Evolutionary conservation across 2,888 invertebrate genomes (phyloP).

Genomic region (Portevinia maculata): DNA sequence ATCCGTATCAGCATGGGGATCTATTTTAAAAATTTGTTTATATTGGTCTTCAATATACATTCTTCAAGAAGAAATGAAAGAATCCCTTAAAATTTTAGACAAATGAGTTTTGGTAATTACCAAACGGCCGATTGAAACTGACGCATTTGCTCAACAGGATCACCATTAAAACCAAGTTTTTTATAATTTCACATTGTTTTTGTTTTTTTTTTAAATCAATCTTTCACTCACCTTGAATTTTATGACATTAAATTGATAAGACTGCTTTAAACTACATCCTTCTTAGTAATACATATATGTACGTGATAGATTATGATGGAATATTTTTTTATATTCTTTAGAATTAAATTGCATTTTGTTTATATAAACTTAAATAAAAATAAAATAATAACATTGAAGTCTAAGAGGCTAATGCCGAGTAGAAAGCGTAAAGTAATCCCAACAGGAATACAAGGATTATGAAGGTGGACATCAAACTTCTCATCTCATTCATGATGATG

Average conservation of each 20-base stretch:
- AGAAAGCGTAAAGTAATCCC: conserved; percentile 87
- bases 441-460: conserved; percentile 87
- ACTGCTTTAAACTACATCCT: conserved; percentile 45
- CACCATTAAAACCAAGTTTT: not conserved
- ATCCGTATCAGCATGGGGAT: conserved; percentile 9
- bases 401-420: conserved; percentile 84
- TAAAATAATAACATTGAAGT: not conserved
- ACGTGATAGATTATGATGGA: conserved; percentile 37
- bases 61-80: no score
- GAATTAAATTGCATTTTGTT: conserved; percentile 40
- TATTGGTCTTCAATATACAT: no score
- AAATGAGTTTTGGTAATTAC: no score
- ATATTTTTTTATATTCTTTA: conserved; percentile 58
- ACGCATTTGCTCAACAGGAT: no score
- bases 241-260: conserved; percentile 26
- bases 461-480: conserved; percentile 88
- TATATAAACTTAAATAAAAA: conserved; percentile 3
- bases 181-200: conserved; percentile 1
- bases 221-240: conserved; percentile 34
- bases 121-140: no score
- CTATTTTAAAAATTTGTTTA: no score
- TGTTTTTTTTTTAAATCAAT: conserved; percentile 7
- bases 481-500: conserved; percentile 85
- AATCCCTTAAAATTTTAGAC: no score
- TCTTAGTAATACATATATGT: conserved; percentile 37